A percentile compares a stretch with the other conserved stretches of the same genome.
Conservation (phyloP, 2,113 vertebrate species). For the Redunca redunca region DNA sequence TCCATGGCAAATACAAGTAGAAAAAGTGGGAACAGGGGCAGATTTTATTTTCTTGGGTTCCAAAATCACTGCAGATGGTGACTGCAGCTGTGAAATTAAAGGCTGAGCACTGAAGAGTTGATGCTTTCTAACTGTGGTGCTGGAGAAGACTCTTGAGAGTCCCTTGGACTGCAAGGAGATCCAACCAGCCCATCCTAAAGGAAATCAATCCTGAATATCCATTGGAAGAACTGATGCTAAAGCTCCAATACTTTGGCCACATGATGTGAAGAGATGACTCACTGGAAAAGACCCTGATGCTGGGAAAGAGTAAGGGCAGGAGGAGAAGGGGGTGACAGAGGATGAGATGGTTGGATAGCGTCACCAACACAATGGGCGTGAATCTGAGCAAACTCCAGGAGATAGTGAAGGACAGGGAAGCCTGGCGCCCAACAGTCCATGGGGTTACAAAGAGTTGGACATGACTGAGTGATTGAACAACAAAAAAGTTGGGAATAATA, state of each 20-base stretch:
- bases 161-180: not conserved
- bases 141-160: not conserved
- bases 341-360: not conserved
- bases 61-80: not conserved
- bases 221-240: not conserved
- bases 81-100: not conserved
- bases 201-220: not conserved
- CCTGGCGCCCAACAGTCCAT: not conserved
- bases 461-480: not conserved
- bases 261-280: not conserved
- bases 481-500: not conserved
- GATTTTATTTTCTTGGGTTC: not conserved
- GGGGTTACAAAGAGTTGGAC: not conserved
- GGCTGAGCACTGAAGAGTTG: not conserved
- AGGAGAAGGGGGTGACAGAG: not conserved
- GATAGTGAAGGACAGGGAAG: not conserved
- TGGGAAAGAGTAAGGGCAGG: not conserved
- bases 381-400: not conserved
- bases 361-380: not conserved
- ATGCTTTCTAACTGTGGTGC: not conserved
- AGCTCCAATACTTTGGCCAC: not conserved
- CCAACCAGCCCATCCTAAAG: not conserved
- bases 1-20: not conserved
- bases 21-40: not conserved
- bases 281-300: not conserved